These are phyloP conservation scores for Glossophaga mutica DNA, from an alignment of 2,797 vertebrate species.

Conservation along the genomic window DNA sequence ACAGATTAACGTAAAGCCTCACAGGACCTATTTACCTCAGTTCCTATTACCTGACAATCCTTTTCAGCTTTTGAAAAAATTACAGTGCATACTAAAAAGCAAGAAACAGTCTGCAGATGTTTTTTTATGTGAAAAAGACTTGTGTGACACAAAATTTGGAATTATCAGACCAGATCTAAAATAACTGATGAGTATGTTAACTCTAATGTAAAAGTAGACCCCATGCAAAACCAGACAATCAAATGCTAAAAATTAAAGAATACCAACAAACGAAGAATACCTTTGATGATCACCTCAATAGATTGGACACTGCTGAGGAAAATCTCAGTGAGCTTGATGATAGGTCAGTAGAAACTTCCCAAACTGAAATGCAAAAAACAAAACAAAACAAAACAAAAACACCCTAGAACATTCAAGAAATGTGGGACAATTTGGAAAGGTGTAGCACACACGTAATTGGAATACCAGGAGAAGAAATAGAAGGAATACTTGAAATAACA, in stretches of 20 bases:
- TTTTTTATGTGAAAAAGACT: neutral
- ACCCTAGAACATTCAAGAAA: neutral
- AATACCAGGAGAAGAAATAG: neutral
- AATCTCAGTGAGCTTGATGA: neutral
- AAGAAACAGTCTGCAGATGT: neutral
- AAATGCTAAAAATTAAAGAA: neutral
- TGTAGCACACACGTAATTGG: neutral
- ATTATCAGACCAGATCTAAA: neutral
- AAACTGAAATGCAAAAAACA: neutral
- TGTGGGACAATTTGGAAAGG: neutral
- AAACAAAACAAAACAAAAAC: too few species aligned
- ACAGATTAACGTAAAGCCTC: neutral
- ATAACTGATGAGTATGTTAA: neutral
- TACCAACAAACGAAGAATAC: neutral
- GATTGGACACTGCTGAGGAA: neutral
- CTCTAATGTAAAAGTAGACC: neutral
- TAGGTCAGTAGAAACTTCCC: neutral
- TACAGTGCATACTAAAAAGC: neutral
- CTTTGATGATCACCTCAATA: neutral
- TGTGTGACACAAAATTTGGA: neutral
- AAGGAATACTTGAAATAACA: neutral
- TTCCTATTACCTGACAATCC: neutral
- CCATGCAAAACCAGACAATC: neutral
- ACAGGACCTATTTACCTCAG: neutral
- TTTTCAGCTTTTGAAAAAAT: neutral